Evolutionary conservation across 2,113 vertebrate genomes (phyloP).

Genomic region (Cavia aperea): DNA sequence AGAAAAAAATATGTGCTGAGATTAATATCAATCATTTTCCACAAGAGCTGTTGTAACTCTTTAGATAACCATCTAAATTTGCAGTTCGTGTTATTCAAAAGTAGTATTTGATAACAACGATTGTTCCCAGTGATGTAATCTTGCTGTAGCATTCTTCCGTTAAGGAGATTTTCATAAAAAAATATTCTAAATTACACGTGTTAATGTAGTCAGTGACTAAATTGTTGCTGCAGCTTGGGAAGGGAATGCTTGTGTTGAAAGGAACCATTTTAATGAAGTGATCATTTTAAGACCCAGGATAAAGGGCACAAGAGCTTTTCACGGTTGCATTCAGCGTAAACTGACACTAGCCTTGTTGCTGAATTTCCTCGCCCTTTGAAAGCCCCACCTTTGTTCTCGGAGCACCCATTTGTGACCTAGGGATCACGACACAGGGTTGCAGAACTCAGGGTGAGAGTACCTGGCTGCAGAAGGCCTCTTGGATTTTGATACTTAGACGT

Average conservation of each 20-base stretch:
- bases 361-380: conserved; percentile 14
- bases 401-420: not conserved
- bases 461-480: not conserved
- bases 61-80: not conserved
- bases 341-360: not conserved
- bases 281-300: conserved; percentile 43
- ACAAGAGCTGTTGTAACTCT: not conserved
- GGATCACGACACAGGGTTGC: not conserved
- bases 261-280: conserved; percentile 35
- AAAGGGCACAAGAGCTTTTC: not conserved
- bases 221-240: not conserved
- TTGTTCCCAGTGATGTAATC: not conserved
- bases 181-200: not conserved
- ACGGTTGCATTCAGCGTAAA: not conserved
- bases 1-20: not conserved
- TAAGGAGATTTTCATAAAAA: conserved; percentile 18
- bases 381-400: not conserved
- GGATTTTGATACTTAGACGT: not conserved
- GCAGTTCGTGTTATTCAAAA: not conserved
- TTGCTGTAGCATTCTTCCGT: not conserved
- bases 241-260: conserved; percentile 12
- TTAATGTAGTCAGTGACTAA: not conserved
- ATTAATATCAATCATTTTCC: conserved; percentile 30
- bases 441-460: not conserved
- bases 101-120: conserved; percentile 12